Evolutionary conservation across 2,888 invertebrate genomes (phyloP).

Genomic region (Cephus nigrinus): DNA sequence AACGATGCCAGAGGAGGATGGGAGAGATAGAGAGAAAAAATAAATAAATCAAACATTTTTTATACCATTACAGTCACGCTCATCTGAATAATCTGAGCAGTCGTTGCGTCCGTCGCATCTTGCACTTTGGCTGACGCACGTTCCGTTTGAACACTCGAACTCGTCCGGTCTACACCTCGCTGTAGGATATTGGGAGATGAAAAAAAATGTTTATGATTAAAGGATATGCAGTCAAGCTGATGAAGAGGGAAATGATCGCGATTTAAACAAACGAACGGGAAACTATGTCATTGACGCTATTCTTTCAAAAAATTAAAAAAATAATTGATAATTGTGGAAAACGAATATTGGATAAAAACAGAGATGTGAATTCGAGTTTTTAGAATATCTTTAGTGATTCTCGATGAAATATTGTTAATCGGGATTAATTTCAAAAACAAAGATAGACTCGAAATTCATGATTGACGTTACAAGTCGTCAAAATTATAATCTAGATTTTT

Average conservation of each 20-base stretch:
- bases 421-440: not conserved
- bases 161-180: conserved; percentile 67
- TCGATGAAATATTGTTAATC: not conserved
- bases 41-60: conserved; percentile 24
- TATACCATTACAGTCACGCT: conserved; percentile 67
- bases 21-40: conserved; percentile 13
- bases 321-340: too few relatives aligned
- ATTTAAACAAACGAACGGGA: not conserved
- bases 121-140: conserved; percentile 66
- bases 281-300: too few relatives aligned
- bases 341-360: not conserved
- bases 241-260: conserved; percentile 43
- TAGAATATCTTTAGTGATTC: not conserved
- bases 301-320: too few relatives aligned
- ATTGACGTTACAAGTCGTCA: not conserved
- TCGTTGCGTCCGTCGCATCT: conserved; percentile 68
- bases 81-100: conserved; percentile 73
- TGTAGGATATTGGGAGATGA: conserved; percentile 19
- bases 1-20: not conserved
- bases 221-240: conserved; percentile 49
- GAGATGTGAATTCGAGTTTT: not conserved
- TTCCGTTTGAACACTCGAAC: conserved; percentile 70
- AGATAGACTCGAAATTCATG: not conserved
- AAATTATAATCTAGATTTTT: not conserved
- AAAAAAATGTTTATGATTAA: not conserved